A percentile compares a stretch with the other conserved stretches of the same genome.
phyloP scores from a whole-genome alignment of 2,797 vertebrate genomes.

The Peromyscus eremicus region DNA sequence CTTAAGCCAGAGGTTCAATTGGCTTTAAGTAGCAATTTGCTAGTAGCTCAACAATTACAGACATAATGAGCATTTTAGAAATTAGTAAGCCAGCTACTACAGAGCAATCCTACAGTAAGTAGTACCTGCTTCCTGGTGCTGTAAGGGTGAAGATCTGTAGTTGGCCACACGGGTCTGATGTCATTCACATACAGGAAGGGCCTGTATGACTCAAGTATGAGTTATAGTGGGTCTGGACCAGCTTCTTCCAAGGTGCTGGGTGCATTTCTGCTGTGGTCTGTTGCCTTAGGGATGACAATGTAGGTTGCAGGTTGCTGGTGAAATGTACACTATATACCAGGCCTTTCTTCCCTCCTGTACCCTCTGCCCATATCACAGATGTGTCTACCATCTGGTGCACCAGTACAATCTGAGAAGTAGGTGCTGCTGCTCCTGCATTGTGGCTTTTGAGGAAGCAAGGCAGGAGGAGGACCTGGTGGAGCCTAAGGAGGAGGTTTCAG shows the following conservation, averaged over 20 bases:
- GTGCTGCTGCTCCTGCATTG: too few relatives aligned
- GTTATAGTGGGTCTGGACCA: neutral
- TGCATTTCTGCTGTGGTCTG: neutral
- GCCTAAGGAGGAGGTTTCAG: neutral
- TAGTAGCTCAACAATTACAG: slow-evolving; percentile 81
- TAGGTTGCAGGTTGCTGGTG: neutral
- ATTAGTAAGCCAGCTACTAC: slow-evolving; percentile 64
- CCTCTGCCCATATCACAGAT: neutral
- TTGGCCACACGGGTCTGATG: neutral
- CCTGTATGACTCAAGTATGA: neutral
- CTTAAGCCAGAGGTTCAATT: slow-evolving; percentile 78
- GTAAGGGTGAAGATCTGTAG: neutral
- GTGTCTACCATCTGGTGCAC: neutral
- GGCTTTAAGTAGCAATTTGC: slow-evolving; percentile 59
- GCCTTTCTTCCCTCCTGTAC: neutral
- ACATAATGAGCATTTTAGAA: slow-evolving; percentile 65
- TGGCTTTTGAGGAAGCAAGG: neutral
- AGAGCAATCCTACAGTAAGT: slow-evolving; percentile 27
- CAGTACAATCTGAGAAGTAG: neutral
- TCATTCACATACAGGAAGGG: neutral
- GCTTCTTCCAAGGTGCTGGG: neutral
- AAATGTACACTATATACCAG: neutral
- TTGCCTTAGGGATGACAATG: neutral
- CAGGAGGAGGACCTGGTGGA: neutral
- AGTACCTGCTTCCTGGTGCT: neutral